Evolutionary conservation across 2,113 vertebrate genomes (phyloP).

Genomic region (Ictalurus punctatus): DNA sequence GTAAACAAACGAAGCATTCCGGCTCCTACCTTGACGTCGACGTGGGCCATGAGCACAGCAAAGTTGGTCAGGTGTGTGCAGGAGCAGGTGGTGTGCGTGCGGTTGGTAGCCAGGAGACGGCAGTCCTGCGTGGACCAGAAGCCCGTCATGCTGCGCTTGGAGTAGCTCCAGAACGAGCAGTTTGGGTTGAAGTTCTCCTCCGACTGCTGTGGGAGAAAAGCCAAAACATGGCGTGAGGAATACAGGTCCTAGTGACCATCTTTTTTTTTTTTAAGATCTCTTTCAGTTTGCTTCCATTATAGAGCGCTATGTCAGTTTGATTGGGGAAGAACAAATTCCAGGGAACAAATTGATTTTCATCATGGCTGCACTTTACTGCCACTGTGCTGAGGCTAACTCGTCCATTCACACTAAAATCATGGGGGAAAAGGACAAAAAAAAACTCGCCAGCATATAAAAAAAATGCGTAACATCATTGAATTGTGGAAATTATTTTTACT

Average conservation of each 20-base stretch:
- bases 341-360: slow-evolving; percentile 28
- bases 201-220: slow-evolving; percentile 79
- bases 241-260: not conserved
- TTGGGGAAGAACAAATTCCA: slow-evolving; percentile 9
- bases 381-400: not conserved
- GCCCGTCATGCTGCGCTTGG: slow-evolving; percentile 90
- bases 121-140: slow-evolving; percentile 98
- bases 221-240: slow-evolving; percentile 4
- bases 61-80: slow-evolving; percentile 98
- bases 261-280: not conserved
- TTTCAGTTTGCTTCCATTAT: not conserved
- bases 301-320: not conserved
- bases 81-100: slow-evolving; percentile 93
- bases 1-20: not conserved
- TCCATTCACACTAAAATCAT: slow-evolving; percentile 15
- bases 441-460: not conserved
- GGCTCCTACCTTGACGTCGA: slow-evolving; percentile 89
- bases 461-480: not conserved
- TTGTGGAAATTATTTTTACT: not conserved
- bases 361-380: not conserved
- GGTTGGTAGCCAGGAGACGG: slow-evolving; percentile 88
- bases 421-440: not conserved
- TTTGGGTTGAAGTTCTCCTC: slow-evolving; percentile 99
- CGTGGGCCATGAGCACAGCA: slow-evolving; percentile 97
- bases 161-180: slow-evolving; percentile 99